These are phyloP conservation scores for Agrotis clavis DNA, from an alignment of 2,888 invertebrate genomes.

Conservation along the genomic window DNA sequence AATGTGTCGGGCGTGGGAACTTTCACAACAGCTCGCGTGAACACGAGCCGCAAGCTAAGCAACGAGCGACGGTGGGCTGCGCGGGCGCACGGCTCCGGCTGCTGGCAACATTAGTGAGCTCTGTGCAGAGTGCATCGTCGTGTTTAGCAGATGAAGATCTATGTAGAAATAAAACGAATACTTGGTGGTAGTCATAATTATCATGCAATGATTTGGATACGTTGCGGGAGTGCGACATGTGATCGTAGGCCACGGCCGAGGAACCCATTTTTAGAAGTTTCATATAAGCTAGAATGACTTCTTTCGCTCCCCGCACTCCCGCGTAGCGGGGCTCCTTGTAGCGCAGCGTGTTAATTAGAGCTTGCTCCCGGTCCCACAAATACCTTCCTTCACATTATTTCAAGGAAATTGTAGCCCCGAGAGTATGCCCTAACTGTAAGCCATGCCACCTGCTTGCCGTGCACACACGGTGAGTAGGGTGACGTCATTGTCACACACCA, in stretches of 20 bases:
- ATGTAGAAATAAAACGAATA: background rate
- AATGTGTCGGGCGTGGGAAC: slow-evolving; percentile 24
- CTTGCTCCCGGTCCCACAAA: too few relatives aligned
- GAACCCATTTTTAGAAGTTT: too few relatives aligned
- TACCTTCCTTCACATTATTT: too few relatives aligned
- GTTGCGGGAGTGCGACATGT: too few relatives aligned
- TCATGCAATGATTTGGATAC: too few relatives aligned
- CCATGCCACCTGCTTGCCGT: background rate
- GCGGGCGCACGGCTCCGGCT: background rate
- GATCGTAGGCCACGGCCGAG: too few relatives aligned
- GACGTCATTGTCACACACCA: background rate
- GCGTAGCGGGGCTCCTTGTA: too few relatives aligned
- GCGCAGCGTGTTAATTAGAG: too few relatives aligned
- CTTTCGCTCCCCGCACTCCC: too few relatives aligned
- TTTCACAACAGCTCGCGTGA: slow-evolving; percentile 18
- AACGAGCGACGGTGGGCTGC: background rate
- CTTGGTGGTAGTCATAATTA: background rate
- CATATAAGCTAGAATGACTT: too few relatives aligned
- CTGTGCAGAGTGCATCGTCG: background rate
- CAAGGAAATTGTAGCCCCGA: too few relatives aligned
- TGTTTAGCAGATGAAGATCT: background rate
- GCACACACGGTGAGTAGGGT: background rate
- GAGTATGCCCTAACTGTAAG: background rate
- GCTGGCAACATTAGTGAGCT: background rate
- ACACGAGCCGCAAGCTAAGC: slow-evolving; percentile 7